Base-by-base conservation (phyloP, 2,888 invertebrate genomes). In the Philonicus albiceps region DNA sequence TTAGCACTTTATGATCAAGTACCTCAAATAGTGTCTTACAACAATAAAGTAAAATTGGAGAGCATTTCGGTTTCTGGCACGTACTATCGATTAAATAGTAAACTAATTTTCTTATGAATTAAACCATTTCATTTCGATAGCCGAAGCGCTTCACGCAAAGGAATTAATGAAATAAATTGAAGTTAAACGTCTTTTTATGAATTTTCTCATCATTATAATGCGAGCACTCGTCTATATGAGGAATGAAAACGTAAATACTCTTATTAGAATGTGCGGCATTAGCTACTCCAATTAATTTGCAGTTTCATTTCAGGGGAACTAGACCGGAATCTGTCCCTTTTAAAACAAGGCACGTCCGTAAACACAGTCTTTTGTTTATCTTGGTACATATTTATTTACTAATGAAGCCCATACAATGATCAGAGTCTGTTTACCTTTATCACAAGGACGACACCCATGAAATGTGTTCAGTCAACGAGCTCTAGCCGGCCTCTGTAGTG, bases 331-430 rank as follows among this genome's bases (percentile, higher is more conserved):
- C 85, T 80, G 73, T 49, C 81, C 86, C 86, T 87, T 87, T 86
- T 87, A 87, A 85, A 87, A 86, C 81, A 86, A 86, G 83, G 81
- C 87, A 87, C 87, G 87, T 87, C 40, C 74, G 87, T 83, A 87
- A 83, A 87, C 86, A 87, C 78, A 85, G 55, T 80, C 80, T 80
- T 80, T 80, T 80, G 80, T 80, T 80, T 49, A 80, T 34, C 80
- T 53, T 73, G 55, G 73, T 80, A 73, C 31, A 73, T 73, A 73
- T 73, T 27, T 30, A 80, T 53, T 49, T 80, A 53, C 80, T 80
- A 80, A 80, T 80, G 80, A 80, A 80, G 55, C 80, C 22, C n/a
- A 19, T n/a, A 11, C 53, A 80, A 80, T 80, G 80, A 80, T 53
- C n/a, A 49, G 49, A 53, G 80, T 53, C 30, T 80, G 80, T 80